phyloP scores from a whole-genome alignment of 2,797 vertebrate species.

The Varecia variegata region DNA sequence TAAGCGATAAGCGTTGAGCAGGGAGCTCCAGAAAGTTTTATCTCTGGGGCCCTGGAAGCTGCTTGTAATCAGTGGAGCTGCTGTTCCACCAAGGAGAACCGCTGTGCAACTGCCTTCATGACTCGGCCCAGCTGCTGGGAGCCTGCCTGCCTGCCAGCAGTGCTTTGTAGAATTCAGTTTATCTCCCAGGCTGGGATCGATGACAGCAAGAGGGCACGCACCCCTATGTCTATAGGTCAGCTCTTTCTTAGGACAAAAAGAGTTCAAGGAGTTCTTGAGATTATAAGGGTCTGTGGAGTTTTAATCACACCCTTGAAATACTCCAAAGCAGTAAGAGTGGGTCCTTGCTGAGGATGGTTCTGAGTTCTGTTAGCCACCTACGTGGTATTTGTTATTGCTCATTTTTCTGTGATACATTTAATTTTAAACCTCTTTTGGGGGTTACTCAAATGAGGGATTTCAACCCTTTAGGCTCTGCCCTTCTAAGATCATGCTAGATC shows the following conservation, averaged over 20 bases:
- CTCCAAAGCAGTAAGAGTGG: neutral
- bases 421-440: neutral
- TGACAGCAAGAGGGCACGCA: neutral
- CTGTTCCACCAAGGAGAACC: neutral
- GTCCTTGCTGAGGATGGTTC: neutral
- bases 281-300: neutral
- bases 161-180: neutral
- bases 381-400: neutral
- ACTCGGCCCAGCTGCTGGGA: neutral
- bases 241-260: neutral
- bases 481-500: neutral
- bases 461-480: neutral
- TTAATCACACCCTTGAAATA: neutral
- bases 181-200: neutral
- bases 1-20: rapidly evolving
- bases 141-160: neutral
- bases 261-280: constrained; percentile 27
- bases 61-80: rapidly evolving
- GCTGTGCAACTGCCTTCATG: neutral
- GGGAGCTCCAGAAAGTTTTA: neutral
- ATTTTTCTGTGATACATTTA: neutral
- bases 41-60: neutral
- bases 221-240: neutral
- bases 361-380: neutral
- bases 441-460: neutral